phyloP scores from a whole-genome alignment of 2,797 vertebrate species.

The Thamnophis elegans region DNA sequence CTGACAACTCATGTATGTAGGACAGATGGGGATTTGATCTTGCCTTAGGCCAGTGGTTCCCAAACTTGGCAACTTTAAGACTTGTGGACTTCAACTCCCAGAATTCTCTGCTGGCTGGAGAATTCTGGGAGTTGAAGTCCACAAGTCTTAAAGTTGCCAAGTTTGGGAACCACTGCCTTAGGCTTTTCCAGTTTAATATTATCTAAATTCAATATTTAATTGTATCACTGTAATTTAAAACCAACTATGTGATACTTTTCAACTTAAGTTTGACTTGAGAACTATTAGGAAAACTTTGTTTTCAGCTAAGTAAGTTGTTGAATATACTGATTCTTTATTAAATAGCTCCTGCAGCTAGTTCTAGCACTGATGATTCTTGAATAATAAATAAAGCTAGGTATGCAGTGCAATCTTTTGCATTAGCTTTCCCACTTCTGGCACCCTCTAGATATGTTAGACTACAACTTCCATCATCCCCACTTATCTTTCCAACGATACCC shows the following conservation, averaged over 20 bases:
- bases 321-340: neutral
- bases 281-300: neutral
- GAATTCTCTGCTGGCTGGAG: too few species aligned
- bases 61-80: too few species aligned
- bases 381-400: neutral
- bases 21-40: too few species aligned
- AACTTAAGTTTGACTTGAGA: neutral
- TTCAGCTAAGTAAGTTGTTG: neutral
- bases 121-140: too few species aligned
- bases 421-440: neutral
- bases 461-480: neutral
- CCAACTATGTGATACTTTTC: neutral
- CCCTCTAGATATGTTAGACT: neutral
- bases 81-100: too few species aligned
- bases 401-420: neutral
- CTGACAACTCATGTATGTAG: neutral
- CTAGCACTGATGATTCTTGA: neutral
- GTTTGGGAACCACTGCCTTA: too few species aligned
- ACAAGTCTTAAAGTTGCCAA: too few species aligned
- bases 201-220: neutral
- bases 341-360: neutral
- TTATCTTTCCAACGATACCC: neutral
- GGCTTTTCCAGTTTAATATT: neutral
- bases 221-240: neutral
- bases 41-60: too few species aligned